These are phyloP conservation scores for Phalloptychus januarius DNA, from an alignment of 2,797 vertebrate species.

Conservation along the genomic window DNA sequence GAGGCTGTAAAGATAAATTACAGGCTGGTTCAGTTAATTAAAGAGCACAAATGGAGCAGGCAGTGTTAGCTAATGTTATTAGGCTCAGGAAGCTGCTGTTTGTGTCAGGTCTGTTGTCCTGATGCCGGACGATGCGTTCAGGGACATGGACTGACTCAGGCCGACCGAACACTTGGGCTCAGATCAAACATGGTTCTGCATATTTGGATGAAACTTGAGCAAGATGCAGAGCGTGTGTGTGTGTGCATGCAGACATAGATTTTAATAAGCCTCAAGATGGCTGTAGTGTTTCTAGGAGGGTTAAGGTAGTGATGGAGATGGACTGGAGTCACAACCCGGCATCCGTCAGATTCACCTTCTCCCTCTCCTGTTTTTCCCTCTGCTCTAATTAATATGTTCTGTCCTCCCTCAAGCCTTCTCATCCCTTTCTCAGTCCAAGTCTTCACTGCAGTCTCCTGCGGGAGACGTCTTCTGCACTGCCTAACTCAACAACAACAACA, in stretches of 20 bases:
- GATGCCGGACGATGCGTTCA: neutral
- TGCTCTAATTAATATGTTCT: conserved; percentile 66
- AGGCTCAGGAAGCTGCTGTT: conserved; percentile 7
- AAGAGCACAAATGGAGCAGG: conserved; percentile 9
- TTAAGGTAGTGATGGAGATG: conserved; percentile 17
- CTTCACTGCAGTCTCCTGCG: conserved; percentile 52
- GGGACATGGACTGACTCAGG: neutral
- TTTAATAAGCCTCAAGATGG: conserved; percentile 2
- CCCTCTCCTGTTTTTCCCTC: conserved; percentile 20
- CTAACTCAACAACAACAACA: conserved; percentile 81
- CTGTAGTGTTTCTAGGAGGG: conserved; percentile 47
- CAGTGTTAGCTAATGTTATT: conserved; percentile 7
- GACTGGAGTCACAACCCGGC: conserved; percentile 14
- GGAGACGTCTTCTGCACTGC: conserved; percentile 54
- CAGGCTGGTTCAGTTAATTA: conserved; percentile 21
- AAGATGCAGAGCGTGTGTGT: conserved; percentile 3
- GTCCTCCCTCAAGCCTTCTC: conserved; percentile 45
- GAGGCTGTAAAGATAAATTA: conserved; percentile 25
- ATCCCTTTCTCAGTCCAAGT: conserved; percentile 30
- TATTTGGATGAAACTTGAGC: conserved; percentile 28
- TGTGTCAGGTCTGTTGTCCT: conserved; percentile 4
- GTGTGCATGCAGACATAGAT: neutral
- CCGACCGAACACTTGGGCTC: neutral
- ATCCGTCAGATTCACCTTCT: conserved; percentile 13
- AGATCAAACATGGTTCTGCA: conserved; percentile 30